phyloP scores from a whole-genome alignment of 1,140 invertebrate genomes.

The Trichonephila clavata region DNA sequence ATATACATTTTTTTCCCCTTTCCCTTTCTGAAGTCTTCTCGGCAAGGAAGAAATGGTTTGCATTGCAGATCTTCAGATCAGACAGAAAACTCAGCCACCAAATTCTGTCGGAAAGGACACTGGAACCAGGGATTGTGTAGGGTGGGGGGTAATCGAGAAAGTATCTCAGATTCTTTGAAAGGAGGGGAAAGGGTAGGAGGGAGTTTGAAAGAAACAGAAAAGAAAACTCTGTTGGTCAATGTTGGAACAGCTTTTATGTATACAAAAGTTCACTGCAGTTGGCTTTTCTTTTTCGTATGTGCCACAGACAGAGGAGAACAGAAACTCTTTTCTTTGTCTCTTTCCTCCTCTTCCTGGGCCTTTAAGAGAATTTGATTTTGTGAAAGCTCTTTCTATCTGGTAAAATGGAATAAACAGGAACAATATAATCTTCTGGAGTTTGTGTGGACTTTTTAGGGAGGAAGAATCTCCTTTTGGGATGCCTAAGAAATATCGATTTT shows the following conservation, averaged over 20 bases:
- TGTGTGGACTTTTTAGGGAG: no score
- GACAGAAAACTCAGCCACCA: conserved; percentile 35
- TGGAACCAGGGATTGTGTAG: neutral
- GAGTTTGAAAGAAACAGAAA: neutral
- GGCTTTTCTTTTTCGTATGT: conserved; percentile 2
- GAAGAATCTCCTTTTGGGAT: no score
- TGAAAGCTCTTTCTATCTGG: neutral
- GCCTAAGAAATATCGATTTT: no score
- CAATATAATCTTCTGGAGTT: neutral
- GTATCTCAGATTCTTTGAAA: no score
- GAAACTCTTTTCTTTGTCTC: neutral
- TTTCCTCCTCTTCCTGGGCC: neutral
- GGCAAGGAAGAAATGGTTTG: conserved; percentile 41
- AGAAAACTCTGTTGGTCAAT: conserved; percentile 53
- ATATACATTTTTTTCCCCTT: neutral
- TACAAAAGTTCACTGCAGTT: conserved; percentile 59
- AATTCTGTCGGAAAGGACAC: neutral
- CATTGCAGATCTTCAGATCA: conserved; percentile 57
- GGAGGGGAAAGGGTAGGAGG: neutral
- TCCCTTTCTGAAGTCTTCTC: conserved; percentile 1
- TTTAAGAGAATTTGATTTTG: conserved; percentile 60
- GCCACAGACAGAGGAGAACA: neutral
- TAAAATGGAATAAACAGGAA: conserved; percentile 29
- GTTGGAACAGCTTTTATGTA: conserved; percentile 69
- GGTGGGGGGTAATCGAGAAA: no score